Evolutionary conservation across 1,140 invertebrate genomes (phyloP).

Genomic region (Diorhabda carinulata): DNA sequence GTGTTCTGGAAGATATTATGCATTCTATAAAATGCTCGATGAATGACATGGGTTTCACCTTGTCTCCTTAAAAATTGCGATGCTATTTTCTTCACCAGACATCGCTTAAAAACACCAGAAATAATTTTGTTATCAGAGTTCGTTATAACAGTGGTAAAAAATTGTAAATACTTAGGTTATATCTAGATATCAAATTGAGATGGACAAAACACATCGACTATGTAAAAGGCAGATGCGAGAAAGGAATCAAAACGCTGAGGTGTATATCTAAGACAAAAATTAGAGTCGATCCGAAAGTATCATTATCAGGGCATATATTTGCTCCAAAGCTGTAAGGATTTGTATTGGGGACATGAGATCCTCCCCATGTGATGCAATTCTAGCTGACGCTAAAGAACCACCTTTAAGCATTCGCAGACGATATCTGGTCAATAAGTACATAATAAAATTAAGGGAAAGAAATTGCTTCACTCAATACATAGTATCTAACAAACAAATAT

Average conservation of each 20-base stretch:
- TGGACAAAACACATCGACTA: constrained; percentile 3
- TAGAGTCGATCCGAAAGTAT: background rate
- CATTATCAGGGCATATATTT: background rate
- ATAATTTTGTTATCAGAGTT: background rate
- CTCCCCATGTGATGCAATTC: constrained; percentile 4
- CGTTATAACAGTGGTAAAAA: background rate
- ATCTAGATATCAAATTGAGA: background rate
- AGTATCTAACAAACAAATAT: too few relatives aligned
- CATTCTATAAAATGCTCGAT: background rate
- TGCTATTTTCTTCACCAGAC: constrained; percentile 1
- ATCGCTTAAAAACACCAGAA: background rate
- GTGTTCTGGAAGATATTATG: too few relatives aligned
- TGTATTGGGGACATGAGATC: constrained; percentile 5
- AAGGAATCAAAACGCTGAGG: constrained; percentile 4
- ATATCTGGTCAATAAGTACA: too few relatives aligned
- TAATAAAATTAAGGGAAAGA: too few relatives aligned
- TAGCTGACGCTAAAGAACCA: constrained; percentile 6
- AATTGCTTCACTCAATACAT: too few relatives aligned
- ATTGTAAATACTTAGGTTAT: background rate
- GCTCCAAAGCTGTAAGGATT: background rate
- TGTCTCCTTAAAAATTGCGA: background rate
- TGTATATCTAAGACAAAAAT: constrained; percentile 1
- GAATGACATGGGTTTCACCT: background rate
- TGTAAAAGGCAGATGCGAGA: background rate
- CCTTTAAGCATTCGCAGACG: background rate